Base-by-base conservation (phyloP, 2,113 vertebrate genomes). In the Sturnira hondurensis region DNA sequence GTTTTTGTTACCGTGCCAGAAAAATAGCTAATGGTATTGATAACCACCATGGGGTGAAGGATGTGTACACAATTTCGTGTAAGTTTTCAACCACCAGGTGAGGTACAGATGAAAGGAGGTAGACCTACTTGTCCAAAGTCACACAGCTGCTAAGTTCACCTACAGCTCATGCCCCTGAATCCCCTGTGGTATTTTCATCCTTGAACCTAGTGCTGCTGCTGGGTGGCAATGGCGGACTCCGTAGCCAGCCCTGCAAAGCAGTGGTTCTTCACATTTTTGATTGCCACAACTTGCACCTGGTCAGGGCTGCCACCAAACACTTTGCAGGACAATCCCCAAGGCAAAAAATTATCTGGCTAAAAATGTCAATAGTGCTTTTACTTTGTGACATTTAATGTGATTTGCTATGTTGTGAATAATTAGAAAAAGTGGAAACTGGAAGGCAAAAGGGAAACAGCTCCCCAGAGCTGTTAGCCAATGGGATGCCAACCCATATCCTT, bases 41-140 rank as follows among this genome's bases (percentile, higher is more conserved):
- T 38, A 9, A 31, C 47, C 22, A 24, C 63, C 12, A 36, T 52
- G 20, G 22, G 45, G 61, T 43, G 43, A 76, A 13, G 28, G 81
- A 54, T 52, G 2, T 3, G 2, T 45, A 14, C 10, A 2, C 5
- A 28, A 52, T 43, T 43, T 31, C 13, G 16, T 67, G 50, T 22
- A 47, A 70, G 7, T 13, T 63, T 73, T 56, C 5, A 52, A 17
- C 7, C 38, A 33, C 16, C 2, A 0, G 0, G 4, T 24, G 12
- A 56, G 20, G 20, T 19, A 22, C 36, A 50, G 10, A 9, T 5
- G 26, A 61, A n/a, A 88, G 58, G 20, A 80, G 3, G 2, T 41
- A 36, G 43, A 38, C 11, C 3, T 19, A 45, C 45, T 7, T 61
- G 31, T n/a, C 14, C 41, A 38, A n/a, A 22, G 58, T 94, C 63